Conservation (phyloP, 2,113 vertebrate species). For the Brienomyrus brachyistius region DNA sequence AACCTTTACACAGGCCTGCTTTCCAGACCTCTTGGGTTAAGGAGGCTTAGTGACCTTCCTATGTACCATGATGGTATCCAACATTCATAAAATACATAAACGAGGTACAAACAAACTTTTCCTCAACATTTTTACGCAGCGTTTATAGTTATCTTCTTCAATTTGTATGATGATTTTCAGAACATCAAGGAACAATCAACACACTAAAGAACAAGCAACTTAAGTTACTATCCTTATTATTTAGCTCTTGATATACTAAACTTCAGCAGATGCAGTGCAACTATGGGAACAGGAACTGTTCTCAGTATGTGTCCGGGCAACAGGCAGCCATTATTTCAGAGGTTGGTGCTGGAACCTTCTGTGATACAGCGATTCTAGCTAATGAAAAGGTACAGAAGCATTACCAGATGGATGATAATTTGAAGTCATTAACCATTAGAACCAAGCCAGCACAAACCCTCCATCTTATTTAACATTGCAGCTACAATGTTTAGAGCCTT, state of each 20-base stretch:
- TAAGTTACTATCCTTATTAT: background rate
- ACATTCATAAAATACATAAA: background rate
- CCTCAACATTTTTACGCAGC: background rate
- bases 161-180: background rate
- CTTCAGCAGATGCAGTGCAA: background rate
- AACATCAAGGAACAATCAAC: background rate
- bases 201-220: background rate
- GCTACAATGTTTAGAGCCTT: background rate
- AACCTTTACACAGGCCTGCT: background rate
- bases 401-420: slow-evolving; percentile 26
- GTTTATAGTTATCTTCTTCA: background rate
- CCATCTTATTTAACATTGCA: background rate
- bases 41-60: background rate
- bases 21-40: background rate
- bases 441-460: background rate
- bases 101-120: background rate
- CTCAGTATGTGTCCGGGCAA: slow-evolving; percentile 24
- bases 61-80: background rate
- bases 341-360: slow-evolving; percentile 11
- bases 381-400: slow-evolving; percentile 29
- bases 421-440: background rate
- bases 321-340: slow-evolving; percentile 11
- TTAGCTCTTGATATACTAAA: background rate
- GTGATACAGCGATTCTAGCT: slow-evolving; percentile 12
- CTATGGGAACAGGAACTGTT: slow-evolving; percentile 41